A percentile compares a stretch with the other conserved stretches of the same genome.
phyloP scores from a whole-genome alignment of 2,113 vertebrate genomes.

The Labeo catla region DNA sequence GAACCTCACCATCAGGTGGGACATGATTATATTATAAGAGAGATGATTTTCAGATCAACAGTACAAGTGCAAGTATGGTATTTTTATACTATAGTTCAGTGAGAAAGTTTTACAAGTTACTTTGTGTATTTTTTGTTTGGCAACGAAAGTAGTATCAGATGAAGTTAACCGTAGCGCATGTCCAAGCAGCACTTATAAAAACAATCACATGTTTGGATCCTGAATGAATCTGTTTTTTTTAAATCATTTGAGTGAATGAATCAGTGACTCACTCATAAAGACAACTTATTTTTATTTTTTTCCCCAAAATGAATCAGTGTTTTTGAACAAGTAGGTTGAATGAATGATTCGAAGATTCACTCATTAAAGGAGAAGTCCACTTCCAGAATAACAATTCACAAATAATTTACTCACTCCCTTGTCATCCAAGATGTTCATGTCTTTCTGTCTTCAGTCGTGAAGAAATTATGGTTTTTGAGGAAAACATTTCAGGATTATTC shows the following conservation, averaged over 20 bases:
- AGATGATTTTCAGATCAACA: neutral
- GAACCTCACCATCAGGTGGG: slow-evolving; percentile 89
- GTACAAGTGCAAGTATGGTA: too few relatives aligned
- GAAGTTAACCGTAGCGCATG: neutral
- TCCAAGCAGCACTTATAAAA: neutral
- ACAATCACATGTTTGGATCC: neutral
- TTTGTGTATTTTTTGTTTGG: neutral
- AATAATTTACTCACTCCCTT: too few relatives aligned
- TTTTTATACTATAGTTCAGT: neutral
- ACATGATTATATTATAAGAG: neutral
- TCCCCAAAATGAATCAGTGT: too few relatives aligned
- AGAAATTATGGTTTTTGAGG: too few relatives aligned
- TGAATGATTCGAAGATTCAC: too few relatives aligned
- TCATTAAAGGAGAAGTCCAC: too few relatives aligned
- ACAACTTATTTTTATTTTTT: too few relatives aligned
- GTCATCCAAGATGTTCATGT: too few relatives aligned
- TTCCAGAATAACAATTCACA: too few relatives aligned
- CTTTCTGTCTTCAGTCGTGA: too few relatives aligned
- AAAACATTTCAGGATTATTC: too few relatives aligned
- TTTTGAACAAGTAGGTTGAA: too few relatives aligned
- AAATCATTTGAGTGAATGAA: neutral
- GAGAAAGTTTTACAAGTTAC: neutral
- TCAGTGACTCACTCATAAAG: neutral
- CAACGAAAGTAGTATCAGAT: neutral
- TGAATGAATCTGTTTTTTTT: neutral